Conservation (phyloP, 2,113 vertebrate species). For the Apus apus region DNA sequence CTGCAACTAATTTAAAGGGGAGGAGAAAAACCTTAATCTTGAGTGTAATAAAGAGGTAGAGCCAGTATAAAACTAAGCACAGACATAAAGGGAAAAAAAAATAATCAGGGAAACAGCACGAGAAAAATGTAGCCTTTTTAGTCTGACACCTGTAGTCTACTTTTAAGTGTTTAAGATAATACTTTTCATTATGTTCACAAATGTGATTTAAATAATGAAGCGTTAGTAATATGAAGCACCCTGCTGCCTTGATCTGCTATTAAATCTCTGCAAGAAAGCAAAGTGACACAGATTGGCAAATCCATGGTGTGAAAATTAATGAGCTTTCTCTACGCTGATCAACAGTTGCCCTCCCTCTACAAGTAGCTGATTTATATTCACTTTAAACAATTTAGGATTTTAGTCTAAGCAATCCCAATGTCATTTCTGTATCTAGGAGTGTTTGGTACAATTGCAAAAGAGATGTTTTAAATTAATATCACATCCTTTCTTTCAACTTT, state of each 20-base stretch:
- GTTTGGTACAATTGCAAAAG: neutral
- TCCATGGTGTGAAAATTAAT: neutral
- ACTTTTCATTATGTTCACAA: neutral
- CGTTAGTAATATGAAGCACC: neutral
- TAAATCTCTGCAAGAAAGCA: neutral
- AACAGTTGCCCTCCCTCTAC: neutral
- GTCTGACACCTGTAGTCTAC: neutral
- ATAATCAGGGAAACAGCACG: neutral
- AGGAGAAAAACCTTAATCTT: neutral
- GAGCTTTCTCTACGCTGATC: neutral
- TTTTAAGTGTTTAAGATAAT: neutral
- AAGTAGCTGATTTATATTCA: neutral
- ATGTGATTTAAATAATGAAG: neutral
- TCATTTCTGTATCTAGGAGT: neutral
- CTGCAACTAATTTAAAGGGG: neutral
- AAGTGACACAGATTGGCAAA: neutral
- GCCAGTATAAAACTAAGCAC: neutral
- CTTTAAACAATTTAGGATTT: neutral
- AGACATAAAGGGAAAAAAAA: neutral
- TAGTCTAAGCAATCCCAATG: neutral
- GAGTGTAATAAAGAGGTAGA: neutral
- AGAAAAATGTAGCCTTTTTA: neutral
- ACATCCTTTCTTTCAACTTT: neutral
- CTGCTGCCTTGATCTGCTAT: neutral
- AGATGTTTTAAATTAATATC: neutral